Evolutionary conservation across 2,113 vertebrate genomes (phyloP).

Genomic region (Melanocharis versteri): DNA sequence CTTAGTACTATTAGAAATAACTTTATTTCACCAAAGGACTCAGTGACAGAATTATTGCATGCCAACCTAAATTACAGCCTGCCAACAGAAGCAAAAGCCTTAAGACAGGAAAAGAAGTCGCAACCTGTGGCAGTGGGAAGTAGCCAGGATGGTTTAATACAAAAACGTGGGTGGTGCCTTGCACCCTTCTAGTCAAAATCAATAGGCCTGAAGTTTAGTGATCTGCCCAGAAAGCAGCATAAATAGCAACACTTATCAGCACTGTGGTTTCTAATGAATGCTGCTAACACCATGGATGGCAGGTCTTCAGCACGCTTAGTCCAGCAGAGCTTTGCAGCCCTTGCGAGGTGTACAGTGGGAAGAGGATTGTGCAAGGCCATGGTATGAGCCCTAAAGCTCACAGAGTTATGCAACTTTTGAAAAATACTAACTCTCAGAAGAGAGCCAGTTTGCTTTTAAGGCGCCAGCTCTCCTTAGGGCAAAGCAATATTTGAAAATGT

Average conservation of each 20-base stretch:
- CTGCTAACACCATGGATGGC: neutral
- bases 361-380: neutral
- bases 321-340: neutral
- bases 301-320: neutral
- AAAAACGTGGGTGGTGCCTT: rapidly evolving
- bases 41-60: neutral
- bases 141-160: neutral
- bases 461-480: neutral
- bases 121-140: neutral
- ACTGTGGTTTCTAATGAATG: neutral
- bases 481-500: neutral
- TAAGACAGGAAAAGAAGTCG: neutral
- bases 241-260: neutral
- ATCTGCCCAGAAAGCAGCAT: neutral
- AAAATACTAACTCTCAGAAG: neutral
- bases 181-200: neutral
- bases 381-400: neutral
- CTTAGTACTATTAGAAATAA: neutral
- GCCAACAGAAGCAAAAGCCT: neutral
- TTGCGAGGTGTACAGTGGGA: neutral
- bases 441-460: neutral
- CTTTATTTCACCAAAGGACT: neutral
- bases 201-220: neutral
- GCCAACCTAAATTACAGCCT: constrained; percentile 23
- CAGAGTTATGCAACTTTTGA: neutral